Conservation (phyloP, 1,140 invertebrate genomes). For the Hyphantria cunea region DNA sequence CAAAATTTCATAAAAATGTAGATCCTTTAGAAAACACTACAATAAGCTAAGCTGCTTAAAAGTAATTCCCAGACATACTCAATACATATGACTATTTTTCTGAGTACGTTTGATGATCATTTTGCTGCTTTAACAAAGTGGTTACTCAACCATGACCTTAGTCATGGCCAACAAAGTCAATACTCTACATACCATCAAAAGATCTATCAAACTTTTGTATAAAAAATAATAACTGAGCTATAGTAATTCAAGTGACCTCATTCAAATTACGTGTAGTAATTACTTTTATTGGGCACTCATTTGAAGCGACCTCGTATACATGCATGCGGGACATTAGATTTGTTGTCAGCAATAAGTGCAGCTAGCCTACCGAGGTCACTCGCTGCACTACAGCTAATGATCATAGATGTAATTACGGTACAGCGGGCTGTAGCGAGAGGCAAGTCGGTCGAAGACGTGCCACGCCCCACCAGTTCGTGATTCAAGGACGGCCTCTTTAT, state of each 20-base stretch:
- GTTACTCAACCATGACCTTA: too few relatives aligned
- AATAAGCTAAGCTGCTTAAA: too few relatives aligned
- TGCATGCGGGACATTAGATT: constrained; percentile 7
- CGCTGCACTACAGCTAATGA: constrained; percentile 22
- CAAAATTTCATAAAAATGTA: too few relatives aligned
- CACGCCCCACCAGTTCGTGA: constrained; percentile 45
- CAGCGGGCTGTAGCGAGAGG: constrained; percentile 31
- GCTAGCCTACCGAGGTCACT: constrained; percentile 20
- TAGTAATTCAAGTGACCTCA: constrained; percentile 11
- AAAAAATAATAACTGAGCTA: not conserved
- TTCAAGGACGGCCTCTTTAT: constrained; percentile 46
- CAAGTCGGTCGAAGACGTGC: constrained; percentile 53
- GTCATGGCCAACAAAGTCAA: too few relatives aligned
- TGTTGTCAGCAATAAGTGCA: constrained; percentile 10
- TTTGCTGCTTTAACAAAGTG: too few relatives aligned
- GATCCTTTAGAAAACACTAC: too few relatives aligned
- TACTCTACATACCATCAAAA: too few relatives aligned
- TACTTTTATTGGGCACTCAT: constrained; percentile 18
- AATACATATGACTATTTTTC: too few relatives aligned
- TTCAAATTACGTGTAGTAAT: constrained; percentile 10
- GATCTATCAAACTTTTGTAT: too few relatives aligned
- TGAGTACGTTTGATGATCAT: too few relatives aligned
- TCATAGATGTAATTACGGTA: constrained; percentile 32
- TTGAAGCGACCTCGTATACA: constrained; percentile 9
- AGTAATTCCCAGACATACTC: too few relatives aligned